Base-by-base conservation (phyloP, 2,797 vertebrate species). In the Ctenopoma kingsleyae region DNA sequence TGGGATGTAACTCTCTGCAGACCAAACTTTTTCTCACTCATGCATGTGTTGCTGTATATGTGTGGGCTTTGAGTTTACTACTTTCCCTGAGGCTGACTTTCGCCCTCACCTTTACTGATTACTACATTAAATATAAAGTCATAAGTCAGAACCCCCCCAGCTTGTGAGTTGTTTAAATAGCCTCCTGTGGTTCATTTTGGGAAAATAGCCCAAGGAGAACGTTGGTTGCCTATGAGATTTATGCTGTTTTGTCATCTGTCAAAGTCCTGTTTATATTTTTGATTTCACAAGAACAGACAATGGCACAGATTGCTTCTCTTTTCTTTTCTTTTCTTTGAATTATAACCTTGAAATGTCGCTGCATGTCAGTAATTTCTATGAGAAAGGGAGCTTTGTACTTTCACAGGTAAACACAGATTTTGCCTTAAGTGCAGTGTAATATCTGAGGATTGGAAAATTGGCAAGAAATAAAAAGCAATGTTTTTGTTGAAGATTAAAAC, bases 31-130 rank as follows among this genome's bases (percentile, higher is more conserved):
- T 20, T 35, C 67, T 50, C 44, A 38, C 30, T 27, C 6, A 23
- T 2, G 4, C 51, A 40, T 41, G 40, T 63, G 38, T 76, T 61
- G 53, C 35, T 74, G 49, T 79, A 54, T 76, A 58, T 67, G 51
- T 44, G 41, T 38, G 27, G 49, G 71, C 66, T 41, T 40, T 64
- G 56, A 32, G 27, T 56, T 50, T 50, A 58, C 43, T 65, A 6
- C 46, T 46, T 48, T 44, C 43, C 69, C 74, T 3, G 22, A 56
- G 74, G 83, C 57, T 38, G 71, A 69, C 75, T 40, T 53, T 67
- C 58, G 63, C 67, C 43, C 43, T 72, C 67, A 71, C 55, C 57
- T 69, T 50, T 71, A 51, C 46, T 68, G 30, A 52, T 66, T 23
- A 12, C 30, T 64, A 38, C 41, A 60, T 60, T 67, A 49, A 61